Evolutionary conservation across 1,140 invertebrate species (phyloP).

Genomic region (Drosophila arawakana): DNA sequence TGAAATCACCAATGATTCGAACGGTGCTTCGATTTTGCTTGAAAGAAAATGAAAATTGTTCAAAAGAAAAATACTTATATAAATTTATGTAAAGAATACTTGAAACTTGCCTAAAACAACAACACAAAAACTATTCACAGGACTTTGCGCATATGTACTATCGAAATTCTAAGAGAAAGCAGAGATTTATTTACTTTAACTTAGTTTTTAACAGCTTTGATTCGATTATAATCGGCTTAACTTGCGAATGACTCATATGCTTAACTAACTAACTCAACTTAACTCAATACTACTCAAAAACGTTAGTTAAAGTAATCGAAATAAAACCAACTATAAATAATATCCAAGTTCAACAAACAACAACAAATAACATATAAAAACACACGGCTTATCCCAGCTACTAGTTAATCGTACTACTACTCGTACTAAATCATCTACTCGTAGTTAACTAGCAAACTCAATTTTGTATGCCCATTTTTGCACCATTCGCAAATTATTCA

Average conservation of each 20-base stretch:
- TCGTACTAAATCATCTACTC: slow-evolving; percentile 19
- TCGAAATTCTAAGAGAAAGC: slow-evolving; percentile 1
- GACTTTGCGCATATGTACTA: slow-evolving; percentile 32
- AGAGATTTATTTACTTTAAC: background rate
- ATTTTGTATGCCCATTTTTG: slow-evolving; percentile 16
- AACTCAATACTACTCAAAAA: slow-evolving; percentile 35
- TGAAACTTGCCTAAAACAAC: background rate
- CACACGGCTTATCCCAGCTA: slow-evolving; percentile 35
- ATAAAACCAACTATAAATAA: background rate
- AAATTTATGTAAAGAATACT: background rate
- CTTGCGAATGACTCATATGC: slow-evolving; percentile 77
- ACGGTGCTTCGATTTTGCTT: slow-evolving; percentile 41
- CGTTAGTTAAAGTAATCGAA: slow-evolving; percentile 1
- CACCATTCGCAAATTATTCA: slow-evolving; percentile 38
- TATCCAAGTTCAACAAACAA: slow-evolving; percentile 7
- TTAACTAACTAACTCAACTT: slow-evolving; percentile 25
- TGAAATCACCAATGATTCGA: slow-evolving; percentile 46
- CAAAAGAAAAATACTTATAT: background rate
- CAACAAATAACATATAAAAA: slow-evolving; percentile 5
- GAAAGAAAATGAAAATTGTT: background rate
- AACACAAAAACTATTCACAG: slow-evolving; percentile 37
- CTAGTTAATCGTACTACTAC: slow-evolving; percentile 25
- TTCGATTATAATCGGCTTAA: slow-evolving; percentile 69
- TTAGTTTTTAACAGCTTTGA: slow-evolving; percentile 5
- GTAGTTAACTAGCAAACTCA: slow-evolving; percentile 17